Conservation (phyloP, 2,113 vertebrate species). For the Poicephalus meyeri region DNA sequence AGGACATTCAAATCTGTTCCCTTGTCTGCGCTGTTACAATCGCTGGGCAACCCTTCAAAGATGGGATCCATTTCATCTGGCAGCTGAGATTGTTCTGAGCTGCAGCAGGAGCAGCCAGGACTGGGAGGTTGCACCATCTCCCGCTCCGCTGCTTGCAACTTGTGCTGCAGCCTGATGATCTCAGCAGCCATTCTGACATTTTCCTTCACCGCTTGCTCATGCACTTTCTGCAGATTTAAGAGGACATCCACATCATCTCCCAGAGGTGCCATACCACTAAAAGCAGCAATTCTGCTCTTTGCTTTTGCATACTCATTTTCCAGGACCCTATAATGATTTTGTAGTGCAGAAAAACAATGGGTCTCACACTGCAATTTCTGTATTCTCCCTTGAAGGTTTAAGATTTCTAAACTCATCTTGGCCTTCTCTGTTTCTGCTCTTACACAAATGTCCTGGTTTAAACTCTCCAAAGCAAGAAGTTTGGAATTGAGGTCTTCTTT, state of each 20-base stretch:
- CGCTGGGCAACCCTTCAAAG: neutral
- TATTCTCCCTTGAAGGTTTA: constrained; percentile 70
- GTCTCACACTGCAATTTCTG: constrained; percentile 66
- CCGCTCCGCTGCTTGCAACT: neutral
- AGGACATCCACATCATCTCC: constrained; percentile 64
- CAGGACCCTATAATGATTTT: neutral
- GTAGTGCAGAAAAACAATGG: neutral
- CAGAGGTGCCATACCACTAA: constrained; percentile 5
- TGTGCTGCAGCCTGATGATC: constrained; percentile 60
- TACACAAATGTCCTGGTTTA: constrained; percentile 58
- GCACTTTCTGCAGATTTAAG: constrained; percentile 66
- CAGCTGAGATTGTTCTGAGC: neutral
- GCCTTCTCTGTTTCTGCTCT: constrained; percentile 69
- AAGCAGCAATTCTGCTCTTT: constrained; percentile 37
- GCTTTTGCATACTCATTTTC: constrained; percentile 42
- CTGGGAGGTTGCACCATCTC: neutral
- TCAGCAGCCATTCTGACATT: constrained; percentile 66
- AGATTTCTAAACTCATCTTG: constrained; percentile 69
- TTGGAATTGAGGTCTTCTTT: constrained; percentile 67
- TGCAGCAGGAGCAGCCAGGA: neutral
- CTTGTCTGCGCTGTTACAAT: neutral
- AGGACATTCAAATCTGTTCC: neutral
- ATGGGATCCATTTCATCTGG: neutral
- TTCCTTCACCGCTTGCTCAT: constrained; percentile 70
- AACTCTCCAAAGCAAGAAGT: constrained; percentile 64